These are phyloP conservation scores for Eidolon helvum DNA, from an alignment of 2,113 vertebrate species.

Conservation along the genomic window DNA sequence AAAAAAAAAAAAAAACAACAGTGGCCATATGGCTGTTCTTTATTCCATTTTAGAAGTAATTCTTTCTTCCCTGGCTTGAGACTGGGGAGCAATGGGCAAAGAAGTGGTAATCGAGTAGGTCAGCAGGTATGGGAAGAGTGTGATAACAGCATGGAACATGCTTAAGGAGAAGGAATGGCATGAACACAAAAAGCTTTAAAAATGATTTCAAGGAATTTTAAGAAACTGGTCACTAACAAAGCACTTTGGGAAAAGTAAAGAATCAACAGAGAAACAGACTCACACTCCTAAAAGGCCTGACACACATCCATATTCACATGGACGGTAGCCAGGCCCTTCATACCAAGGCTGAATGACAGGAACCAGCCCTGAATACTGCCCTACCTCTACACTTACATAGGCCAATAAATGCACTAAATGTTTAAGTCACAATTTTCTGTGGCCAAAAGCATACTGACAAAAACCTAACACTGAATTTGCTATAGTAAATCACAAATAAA, in stretches of 20 bases:
- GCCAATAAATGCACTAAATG: not conserved
- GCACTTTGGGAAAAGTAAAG: not conserved
- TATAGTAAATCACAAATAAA: not conserved
- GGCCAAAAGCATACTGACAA: not conserved
- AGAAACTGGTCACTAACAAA: not conserved
- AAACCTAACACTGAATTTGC: not conserved
- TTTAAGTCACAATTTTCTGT: not conserved
- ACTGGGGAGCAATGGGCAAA: not conserved
- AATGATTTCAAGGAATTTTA: not conserved
- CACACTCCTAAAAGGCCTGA: not conserved
- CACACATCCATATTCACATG: not conserved
- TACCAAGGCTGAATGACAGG: not conserved
- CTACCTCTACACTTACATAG: not conserved
- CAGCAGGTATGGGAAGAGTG: not conserved
- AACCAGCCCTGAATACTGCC: not conserved
- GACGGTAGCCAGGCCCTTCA: not conserved
- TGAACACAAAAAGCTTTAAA: not conserved
- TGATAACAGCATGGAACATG: not conserved
- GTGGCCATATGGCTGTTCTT: not conserved
- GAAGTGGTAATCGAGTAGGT: not conserved
- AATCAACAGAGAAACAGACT: not conserved
- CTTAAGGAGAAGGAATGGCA: not conserved
- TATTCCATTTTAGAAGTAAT: slow-evolving; percentile 22
- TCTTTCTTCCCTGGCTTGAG: not conserved
- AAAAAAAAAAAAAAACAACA: not conserved